Percentiles rank a stretch among this genome's conserved stretches.
Conservation (phyloP, 2,888 invertebrate species). For the Drosophila bunnanda region DNA sequence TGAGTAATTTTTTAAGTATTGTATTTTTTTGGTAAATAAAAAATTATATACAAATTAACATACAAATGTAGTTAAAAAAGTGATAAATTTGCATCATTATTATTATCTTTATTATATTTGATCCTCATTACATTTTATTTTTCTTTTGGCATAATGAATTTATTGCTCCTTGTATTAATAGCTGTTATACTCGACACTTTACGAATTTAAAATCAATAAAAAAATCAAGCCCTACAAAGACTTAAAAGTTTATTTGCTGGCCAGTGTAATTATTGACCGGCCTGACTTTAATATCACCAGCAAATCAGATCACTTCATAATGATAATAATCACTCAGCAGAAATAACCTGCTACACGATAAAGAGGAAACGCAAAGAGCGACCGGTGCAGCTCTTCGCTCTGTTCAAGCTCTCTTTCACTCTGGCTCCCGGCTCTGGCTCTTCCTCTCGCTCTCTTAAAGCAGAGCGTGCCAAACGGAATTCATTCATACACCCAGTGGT, state of each 20-base stretch:
- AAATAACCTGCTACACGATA: conserved; percentile 40
- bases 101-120: no score
- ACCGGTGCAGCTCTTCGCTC: not conserved
- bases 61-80: not conserved
- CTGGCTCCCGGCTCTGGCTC: conserved; percentile 10
- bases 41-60: not conserved
- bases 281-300: conserved; percentile 43
- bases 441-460: conserved; percentile 49
- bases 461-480: conserved; percentile 57
- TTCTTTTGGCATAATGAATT: no score
- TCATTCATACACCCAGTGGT: conserved; percentile 62
- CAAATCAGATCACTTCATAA: conserved; percentile 51
- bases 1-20: not conserved
- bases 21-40: not conserved
- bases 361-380: conserved; percentile 17
- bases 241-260: not conserved
- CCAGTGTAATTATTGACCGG: conserved; percentile 44
- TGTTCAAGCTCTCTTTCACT: conserved; percentile 3
- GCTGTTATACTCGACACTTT: not conserved
- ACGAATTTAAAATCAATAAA: not conserved
- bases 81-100: no score
- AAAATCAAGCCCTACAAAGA: no score
- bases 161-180: no score
- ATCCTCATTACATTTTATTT: no score
- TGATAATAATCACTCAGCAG: conserved; percentile 48